A percentile compares a stretch with the other conserved stretches of the same genome.
phyloP scores from a whole-genome alignment of 2,113 vertebrate genomes.

The Spheniscus mendiculus region DNA sequence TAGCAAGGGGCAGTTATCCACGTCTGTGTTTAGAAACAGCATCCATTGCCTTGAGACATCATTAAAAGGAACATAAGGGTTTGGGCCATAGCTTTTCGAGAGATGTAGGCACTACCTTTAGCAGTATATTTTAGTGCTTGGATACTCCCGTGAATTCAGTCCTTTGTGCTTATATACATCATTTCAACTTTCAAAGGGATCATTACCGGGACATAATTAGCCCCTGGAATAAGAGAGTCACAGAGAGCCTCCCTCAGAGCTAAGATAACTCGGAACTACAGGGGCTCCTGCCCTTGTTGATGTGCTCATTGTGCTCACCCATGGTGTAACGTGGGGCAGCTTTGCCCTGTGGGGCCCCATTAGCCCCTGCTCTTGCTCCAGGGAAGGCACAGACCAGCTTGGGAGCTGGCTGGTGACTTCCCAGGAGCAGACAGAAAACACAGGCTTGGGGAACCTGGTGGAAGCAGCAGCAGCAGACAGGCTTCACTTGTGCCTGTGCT shows the following conservation, averaged over 20 bases:
- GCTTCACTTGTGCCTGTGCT: not conserved
- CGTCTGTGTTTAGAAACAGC: not conserved
- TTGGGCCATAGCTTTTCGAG: not conserved
- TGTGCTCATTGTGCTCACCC: accelerated
- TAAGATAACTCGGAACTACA: not conserved
- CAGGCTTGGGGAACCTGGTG: not conserved
- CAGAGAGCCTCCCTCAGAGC: not conserved
- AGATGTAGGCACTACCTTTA: not conserved
- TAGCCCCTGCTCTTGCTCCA: not conserved
- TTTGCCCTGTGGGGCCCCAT: too few relatives aligned
- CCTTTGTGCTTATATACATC: not conserved
- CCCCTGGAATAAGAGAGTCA: not conserved
- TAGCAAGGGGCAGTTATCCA: not conserved
- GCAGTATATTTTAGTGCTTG: not conserved
- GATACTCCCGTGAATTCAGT: not conserved
- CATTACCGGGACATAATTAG: not conserved
- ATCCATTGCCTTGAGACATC: not conserved
- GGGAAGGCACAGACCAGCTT: not conserved
- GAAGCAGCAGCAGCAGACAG: not conserved
- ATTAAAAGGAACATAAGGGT: not conserved
- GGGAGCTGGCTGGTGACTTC: not conserved
- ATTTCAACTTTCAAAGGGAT: not conserved
- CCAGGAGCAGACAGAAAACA: not conserved
- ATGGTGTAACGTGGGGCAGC: not conserved
- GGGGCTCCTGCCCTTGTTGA: not conserved